Conservation (phyloP, 2,113 vertebrate genomes). For the Aplodontia rufa region DNA sequence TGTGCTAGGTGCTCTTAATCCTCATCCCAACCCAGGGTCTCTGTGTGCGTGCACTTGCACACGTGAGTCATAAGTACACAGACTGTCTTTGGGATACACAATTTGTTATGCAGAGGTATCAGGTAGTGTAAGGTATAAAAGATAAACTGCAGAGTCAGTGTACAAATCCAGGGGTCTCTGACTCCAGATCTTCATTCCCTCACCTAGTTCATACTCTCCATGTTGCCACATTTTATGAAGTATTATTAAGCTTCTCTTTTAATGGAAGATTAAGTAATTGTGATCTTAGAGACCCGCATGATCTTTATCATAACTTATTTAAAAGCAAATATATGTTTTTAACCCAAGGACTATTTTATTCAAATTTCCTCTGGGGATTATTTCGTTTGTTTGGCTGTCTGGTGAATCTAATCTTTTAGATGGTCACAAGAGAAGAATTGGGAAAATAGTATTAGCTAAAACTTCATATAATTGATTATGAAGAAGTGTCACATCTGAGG, state of each 20-base stretch:
- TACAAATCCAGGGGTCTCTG: not conserved
- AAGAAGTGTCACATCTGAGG: not conserved
- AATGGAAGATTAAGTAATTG: slow-evolving; percentile 6
- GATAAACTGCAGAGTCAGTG: not conserved
- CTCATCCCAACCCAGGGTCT: not conserved
- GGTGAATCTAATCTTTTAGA: slow-evolving; percentile 23
- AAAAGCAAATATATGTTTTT: not conserved
- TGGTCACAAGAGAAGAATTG: not conserved
- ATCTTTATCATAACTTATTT: not conserved
- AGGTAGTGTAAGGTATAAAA: not conserved
- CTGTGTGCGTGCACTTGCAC: too few relatives aligned
- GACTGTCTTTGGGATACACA: too few relatives aligned
- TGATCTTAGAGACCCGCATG: not conserved
- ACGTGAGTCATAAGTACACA: not conserved
- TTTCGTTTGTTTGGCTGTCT: not conserved
- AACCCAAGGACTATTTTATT: not conserved
- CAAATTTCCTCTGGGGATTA: not conserved
- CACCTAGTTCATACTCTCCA: not conserved
- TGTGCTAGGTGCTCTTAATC: not conserved
- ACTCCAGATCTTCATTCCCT: not conserved
- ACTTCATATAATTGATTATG: not conserved
- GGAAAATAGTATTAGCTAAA: slow-evolving; percentile 6
- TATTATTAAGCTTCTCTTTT: not conserved
- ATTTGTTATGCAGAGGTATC: not conserved
- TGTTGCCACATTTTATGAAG: not conserved